phyloP scores from a whole-genome alignment of 1,140 invertebrate genomes.

The Pogonognathellus flavescens region DNA sequence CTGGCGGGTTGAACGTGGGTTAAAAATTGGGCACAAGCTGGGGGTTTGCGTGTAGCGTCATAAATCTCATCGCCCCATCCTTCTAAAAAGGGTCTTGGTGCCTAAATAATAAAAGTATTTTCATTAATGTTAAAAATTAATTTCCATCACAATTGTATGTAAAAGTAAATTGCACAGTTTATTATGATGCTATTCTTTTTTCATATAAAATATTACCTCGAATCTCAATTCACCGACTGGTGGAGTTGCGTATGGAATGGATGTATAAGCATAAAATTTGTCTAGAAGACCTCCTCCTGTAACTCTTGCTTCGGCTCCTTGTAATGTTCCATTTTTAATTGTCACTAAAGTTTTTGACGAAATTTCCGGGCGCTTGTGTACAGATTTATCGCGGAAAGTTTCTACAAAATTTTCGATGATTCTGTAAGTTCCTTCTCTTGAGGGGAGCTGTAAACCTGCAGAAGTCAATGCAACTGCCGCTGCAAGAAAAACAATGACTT shows the following conservation, averaged over 20 bases:
- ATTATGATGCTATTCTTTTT: not conserved
- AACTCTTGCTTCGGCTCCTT: constrained; percentile 1
- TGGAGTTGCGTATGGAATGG: constrained; percentile 45
- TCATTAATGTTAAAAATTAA: not conserved
- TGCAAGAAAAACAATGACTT: not conserved
- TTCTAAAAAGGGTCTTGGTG: constrained; percentile 65
- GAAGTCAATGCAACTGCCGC: not conserved
- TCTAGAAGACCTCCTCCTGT: not conserved
- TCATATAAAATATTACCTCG: not conserved
- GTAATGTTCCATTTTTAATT: constrained; percentile 49
- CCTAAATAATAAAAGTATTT: constrained; percentile 27
- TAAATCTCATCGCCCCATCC: constrained; percentile 70
- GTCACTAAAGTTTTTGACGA: constrained; percentile 1
- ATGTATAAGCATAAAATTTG: constrained; percentile 19
- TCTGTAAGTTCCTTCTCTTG: not conserved
- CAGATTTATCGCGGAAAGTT: not conserved
- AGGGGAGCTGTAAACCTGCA: not conserved
- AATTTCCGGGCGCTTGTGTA: not conserved
- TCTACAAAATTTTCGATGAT: not conserved
- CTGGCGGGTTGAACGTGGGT: constrained; percentile 71
- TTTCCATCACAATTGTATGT: not conserved
- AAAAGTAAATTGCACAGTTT: no score
- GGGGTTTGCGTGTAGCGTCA: constrained; percentile 69
- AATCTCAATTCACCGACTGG: constrained; percentile 52
- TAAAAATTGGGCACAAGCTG: constrained; percentile 69